A percentile compares a stretch with the other conserved stretches of the same genome.
Evolutionary conservation across 2,113 vertebrate species (phyloP).

Genomic region (Eleginops maclovinus): DNA sequence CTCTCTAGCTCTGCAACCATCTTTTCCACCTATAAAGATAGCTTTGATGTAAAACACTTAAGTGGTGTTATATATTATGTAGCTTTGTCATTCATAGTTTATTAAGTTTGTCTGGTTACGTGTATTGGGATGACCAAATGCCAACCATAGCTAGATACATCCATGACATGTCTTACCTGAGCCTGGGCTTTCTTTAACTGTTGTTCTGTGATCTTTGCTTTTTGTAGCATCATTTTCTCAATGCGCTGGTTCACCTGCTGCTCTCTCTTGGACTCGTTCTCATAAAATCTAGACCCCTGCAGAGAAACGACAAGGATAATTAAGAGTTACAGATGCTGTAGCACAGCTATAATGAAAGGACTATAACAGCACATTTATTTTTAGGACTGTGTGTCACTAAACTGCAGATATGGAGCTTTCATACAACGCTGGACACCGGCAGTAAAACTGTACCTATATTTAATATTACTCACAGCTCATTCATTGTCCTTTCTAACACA

Average conservation of each 20-base stretch:
- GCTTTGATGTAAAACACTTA: not conserved
- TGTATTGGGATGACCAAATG: not conserved
- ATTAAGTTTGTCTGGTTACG: not conserved
- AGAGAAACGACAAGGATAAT: slow-evolving; percentile 40
- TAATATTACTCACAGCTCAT: not conserved
- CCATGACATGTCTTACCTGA: slow-evolving; percentile 81
- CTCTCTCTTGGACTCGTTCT: slow-evolving; percentile 94
- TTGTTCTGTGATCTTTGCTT: slow-evolving; percentile 86
- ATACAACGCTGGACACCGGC: slow-evolving; percentile 38
- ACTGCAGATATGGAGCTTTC: slow-evolving; percentile 13
- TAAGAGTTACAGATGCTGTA: slow-evolving; percentile 24
- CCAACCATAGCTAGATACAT: not conserved
- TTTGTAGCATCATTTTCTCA: slow-evolving; percentile 93
- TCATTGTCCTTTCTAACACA: slow-evolving; percentile 9
- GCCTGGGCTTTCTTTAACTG: slow-evolving; percentile 90
- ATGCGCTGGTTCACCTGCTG: slow-evolving; percentile 95
- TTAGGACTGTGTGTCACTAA: slow-evolving; percentile 13
- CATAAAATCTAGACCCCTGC: slow-evolving; percentile 97
- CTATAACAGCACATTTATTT: slow-evolving; percentile 17
- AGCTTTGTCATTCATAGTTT: not conserved
- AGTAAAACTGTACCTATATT: slow-evolving; percentile 13
- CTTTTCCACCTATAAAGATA: slow-evolving; percentile 85
- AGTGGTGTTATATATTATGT: not conserved
- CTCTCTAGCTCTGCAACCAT: slow-evolving; percentile 85
- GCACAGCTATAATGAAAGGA: slow-evolving; percentile 18